phyloP scores from a whole-genome alignment of 1,140 invertebrate genomes.

The Macrostomum lignano region DNA sequence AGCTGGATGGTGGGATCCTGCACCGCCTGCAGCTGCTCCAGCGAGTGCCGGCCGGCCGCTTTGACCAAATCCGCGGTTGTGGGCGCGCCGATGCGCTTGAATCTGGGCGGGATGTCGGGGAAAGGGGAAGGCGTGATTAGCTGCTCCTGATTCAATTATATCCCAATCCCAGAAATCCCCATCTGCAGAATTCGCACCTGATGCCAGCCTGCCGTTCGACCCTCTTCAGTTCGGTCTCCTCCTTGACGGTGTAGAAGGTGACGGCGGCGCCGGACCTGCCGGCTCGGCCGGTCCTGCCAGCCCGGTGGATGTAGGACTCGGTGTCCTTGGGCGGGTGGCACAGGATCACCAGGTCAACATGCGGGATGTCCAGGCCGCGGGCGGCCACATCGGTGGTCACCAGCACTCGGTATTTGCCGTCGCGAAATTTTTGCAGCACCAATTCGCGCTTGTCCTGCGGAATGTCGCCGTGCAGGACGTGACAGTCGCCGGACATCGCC shows the following conservation, averaged over 20 bases:
- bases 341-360: slow-evolving; percentile 24
- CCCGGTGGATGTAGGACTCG: slow-evolving; percentile 11
- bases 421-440: slow-evolving; percentile 19
- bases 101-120: neutral
- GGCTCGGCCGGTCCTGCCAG: slow-evolving; percentile 22
- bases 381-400: slow-evolving; percentile 26
- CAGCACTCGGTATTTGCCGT: slow-evolving; percentile 16
- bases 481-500: slow-evolving; percentile 15
- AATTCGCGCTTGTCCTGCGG: slow-evolving; percentile 20
- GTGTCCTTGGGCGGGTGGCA: slow-evolving; percentile 14
- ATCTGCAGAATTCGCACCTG: too few relatives aligned
- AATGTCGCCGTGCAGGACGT: slow-evolving; percentile 23
- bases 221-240: slow-evolving; percentile 11
- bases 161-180: neutral
- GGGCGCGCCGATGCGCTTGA: neutral
- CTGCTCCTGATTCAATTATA: neutral
- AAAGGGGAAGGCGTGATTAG: neutral
- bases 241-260: slow-evolving; percentile 16
- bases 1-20: neutral
- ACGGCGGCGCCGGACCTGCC: slow-evolving; percentile 19
- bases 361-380: slow-evolving; percentile 21
- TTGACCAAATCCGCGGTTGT: neutral
- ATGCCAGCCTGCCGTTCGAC: slow-evolving; percentile 15
- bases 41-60: neutral
- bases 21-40: neutral